These are phyloP conservation scores for Sipha flava DNA, from an alignment of 1,140 invertebrate genomes.

Conservation along the genomic window DNA sequence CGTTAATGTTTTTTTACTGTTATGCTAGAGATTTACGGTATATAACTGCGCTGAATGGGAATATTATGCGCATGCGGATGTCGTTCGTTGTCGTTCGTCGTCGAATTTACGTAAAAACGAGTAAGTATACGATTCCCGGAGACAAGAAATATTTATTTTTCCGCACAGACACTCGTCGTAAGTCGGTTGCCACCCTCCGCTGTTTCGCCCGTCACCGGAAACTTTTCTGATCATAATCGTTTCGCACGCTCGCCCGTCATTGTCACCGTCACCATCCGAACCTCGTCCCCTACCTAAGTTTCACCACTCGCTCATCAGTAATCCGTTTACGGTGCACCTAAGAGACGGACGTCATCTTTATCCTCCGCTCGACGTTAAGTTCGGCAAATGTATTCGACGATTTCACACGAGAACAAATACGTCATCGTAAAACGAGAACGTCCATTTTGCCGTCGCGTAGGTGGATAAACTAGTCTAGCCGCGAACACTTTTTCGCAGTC, in stretches of 20 bases:
- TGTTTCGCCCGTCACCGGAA: not conserved
- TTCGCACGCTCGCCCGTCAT: not conserved
- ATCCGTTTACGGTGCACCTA: not conserved
- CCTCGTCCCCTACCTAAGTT: too few relatives aligned
- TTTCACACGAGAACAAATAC: too few relatives aligned
- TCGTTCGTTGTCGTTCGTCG: not conserved
- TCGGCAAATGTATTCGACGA: too few relatives aligned
- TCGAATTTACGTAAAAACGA: conserved; percentile 15
- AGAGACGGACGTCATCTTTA: too few relatives aligned
- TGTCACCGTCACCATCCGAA: not conserved
- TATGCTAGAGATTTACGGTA: conserved; percentile 22
- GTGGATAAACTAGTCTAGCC: too few relatives aligned
- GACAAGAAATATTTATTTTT: conserved; percentile 12
- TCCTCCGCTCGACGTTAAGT: too few relatives aligned
- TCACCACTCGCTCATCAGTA: too few relatives aligned
- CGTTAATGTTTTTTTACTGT: conserved; percentile 6
- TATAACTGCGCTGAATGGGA: conserved; percentile 28
- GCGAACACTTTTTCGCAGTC: too few relatives aligned
- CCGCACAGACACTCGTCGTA: not conserved
- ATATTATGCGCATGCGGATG: conserved; percentile 24
- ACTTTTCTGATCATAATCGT: not conserved
- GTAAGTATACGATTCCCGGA: not conserved
- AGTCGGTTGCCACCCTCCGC: not conserved
- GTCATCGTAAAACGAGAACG: too few relatives aligned
- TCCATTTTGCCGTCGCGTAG: too few relatives aligned